Conservation (phyloP, 2,113 vertebrate genomes). For the Entelurus aequoreus region DNA sequence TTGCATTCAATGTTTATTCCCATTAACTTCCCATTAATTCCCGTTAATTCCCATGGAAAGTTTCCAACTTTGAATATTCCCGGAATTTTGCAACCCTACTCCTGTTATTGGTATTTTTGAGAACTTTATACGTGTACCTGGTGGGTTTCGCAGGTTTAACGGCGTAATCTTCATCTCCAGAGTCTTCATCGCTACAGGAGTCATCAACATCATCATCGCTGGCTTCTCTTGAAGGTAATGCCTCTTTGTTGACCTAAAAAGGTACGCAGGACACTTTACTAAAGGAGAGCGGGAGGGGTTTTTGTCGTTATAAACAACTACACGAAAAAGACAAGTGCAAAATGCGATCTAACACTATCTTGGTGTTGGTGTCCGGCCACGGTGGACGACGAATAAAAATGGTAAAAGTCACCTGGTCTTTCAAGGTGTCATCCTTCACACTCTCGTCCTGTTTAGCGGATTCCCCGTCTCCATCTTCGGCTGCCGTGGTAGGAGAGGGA, state of each 20-base stretch:
- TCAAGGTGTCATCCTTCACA: conserved; percentile 1
- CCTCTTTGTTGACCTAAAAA: conserved; percentile 39
- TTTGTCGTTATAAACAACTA: too few species aligned
- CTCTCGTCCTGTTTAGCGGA: conserved; percentile 16
- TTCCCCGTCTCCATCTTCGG: not conserved
- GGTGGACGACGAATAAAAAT: not conserved
- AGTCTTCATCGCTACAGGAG: conserved; percentile 21
- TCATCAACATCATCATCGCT: not conserved
- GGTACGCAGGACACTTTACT: not conserved
- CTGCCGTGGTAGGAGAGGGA: conserved; percentile 20
- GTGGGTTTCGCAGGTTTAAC: conserved; percentile 48
- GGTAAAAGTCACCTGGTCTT: conserved; percentile 33
- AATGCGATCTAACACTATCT: too few species aligned
- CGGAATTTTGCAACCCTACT: too few species aligned
- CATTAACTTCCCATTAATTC: too few species aligned
- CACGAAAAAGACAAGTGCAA: too few species aligned
- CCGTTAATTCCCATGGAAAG: too few species aligned
- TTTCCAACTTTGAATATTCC: too few species aligned
- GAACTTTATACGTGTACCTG: conserved; percentile 37
- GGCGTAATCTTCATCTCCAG: conserved; percentile 47
- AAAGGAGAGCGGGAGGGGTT: too few species aligned
- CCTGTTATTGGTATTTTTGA: not conserved
- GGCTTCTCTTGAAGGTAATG: conserved; percentile 13
- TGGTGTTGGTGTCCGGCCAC: not conserved
- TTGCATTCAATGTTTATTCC: too few species aligned